Evolutionary conservation across 2,888 invertebrate genomes (phyloP).

Genomic region (Cheilosia pagana): DNA sequence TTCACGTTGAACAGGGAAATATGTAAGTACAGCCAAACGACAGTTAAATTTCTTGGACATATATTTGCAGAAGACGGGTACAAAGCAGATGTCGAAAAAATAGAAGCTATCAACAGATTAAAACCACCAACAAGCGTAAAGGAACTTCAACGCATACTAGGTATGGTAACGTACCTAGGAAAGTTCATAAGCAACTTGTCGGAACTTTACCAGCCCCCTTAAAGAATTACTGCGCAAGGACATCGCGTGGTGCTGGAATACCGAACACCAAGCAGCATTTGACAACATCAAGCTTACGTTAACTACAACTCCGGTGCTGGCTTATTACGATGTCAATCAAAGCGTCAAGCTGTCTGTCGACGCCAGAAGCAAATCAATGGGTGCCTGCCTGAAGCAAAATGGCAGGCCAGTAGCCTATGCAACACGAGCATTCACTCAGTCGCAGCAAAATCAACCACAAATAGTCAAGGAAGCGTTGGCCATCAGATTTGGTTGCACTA

Average conservation of each 20-base stretch:
- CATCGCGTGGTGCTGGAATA: conserved; percentile 4
- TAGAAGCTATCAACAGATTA: conserved; percentile 52
- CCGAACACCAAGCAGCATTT: conserved; percentile 13
- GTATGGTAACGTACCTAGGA: conserved; percentile 18
- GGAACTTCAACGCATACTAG: conserved; percentile 15
- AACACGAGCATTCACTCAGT: conserved; percentile 77
- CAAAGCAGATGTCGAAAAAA: conserved; percentile 52
- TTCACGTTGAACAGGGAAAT: conserved; percentile 26
- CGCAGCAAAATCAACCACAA: conserved; percentile 32
- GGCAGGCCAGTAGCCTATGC: conserved; percentile 73
- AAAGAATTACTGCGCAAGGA: conserved; percentile 11
- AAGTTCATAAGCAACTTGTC: conserved; percentile 66
- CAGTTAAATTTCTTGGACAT: conserved; percentile 34
- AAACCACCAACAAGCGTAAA: conserved; percentile 34
- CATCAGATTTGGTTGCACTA: conserved; percentile 78
- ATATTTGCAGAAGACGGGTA: conserved; percentile 45
- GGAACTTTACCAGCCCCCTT: conserved; percentile 30
- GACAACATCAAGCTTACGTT: conserved; percentile 5
- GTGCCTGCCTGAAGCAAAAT: conserved; percentile 25
- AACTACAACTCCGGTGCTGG: conserved; percentile 70
- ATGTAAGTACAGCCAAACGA: conserved; percentile 20
- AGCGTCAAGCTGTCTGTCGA: conserved; percentile 24
- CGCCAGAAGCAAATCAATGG: conserved; percentile 5
- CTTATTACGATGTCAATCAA: conserved; percentile 72
- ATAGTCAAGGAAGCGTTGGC: conserved; percentile 77